These are phyloP conservation scores for Conopomorpha cramerella DNA, from an alignment of 1,140 invertebrate species.

Conservation along the genomic window DNA sequence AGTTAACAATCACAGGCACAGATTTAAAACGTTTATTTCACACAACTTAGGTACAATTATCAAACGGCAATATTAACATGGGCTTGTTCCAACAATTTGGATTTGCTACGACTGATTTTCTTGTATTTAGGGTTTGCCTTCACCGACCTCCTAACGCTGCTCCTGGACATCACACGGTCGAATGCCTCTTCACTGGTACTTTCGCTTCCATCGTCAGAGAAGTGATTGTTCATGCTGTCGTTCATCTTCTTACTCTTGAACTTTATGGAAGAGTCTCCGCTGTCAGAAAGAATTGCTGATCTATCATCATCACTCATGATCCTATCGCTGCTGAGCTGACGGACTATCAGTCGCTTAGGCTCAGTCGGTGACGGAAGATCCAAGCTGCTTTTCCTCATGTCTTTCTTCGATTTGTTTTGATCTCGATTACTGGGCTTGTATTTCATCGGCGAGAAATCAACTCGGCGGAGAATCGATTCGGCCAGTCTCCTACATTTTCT, in stretches of 20 bases:
- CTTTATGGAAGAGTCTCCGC: no score
- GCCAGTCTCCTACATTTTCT: conserved; percentile 28
- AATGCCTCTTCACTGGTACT: conserved; percentile 54
- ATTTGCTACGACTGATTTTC: conserved; percentile 48
- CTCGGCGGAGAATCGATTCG: conserved; percentile 42
- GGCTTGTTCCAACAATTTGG: conserved; percentile 43
- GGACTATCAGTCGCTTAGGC: conserved; percentile 15
- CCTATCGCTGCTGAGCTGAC: conserved; percentile 32
- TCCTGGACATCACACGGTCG: conserved; percentile 48
- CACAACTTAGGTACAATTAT: no score
- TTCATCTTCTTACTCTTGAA: conserved; percentile 43
- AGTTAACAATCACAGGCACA: no score
- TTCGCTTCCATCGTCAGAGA: conserved; percentile 49
- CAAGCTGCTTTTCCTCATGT: conserved; percentile 28
- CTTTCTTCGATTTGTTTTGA: conserved; percentile 29
- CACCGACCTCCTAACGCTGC: conserved; percentile 42
- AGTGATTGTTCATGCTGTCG: conserved; percentile 52
- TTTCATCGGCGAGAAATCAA: conserved; percentile 55
- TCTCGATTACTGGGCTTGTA: conserved; percentile 36
- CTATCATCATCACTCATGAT: conserved; percentile 43
- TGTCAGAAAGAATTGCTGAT: no score
- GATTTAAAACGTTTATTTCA: no score
- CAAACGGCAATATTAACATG: conserved; percentile 49
- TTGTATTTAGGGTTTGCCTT: conserved; percentile 55
- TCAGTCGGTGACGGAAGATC: conserved; percentile 22